Evolutionary conservation across 2,113 vertebrate species (phyloP), one percentile per base, ranked within the genome.

Genomic region (Megalops atlanticus): DNA sequence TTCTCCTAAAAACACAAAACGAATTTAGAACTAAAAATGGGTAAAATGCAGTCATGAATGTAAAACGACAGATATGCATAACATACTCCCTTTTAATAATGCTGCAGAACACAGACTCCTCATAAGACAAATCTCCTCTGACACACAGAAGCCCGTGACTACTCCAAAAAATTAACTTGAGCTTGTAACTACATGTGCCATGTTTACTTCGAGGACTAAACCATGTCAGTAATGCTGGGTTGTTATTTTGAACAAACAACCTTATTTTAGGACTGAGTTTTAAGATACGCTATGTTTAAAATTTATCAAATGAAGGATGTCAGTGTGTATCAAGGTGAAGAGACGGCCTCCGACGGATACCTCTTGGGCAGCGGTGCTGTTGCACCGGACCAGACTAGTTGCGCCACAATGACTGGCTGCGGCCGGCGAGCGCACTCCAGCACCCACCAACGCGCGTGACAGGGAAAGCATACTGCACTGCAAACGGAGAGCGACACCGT

Each of bases 1-100:
- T 91, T 93, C 24, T 94, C 89, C 96, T 97, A 83, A 43, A 33
- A 77, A 36, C 36, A 43, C 68, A 31, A 18, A 64, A 31, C 31
- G 38, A 21, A 21, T 41, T 3, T 49, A 31, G 0, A 43, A 24
- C 12, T 12, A 16, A 43, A 15, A 36, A 71, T 24, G 21, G 6
- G 7, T 6, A 36, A 38, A 33, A 3, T 18, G 43, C n/a, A 73
- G 45, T 11, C 24, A 38, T 58, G 24, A 24, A 11, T 36, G 16
- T n/a, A 41, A 54, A 31, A 35, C 3, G 0, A 31, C 3, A 24
- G 24, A 58, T 4, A 58, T 58, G 1, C 21, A 58, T 2, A 58
- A 5, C 21, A 6, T n/a, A 58, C 8, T 58, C 21, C 18, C 24
- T 10, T 43, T 58, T 58, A n/a, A 58, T 58, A 58, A 18, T n/a